A percentile compares a stretch with the other conserved stretches of the same genome.
phyloP scores from a whole-genome alignment of 1,140 invertebrate genomes.

The Leptinotarsa lineolata region DNA sequence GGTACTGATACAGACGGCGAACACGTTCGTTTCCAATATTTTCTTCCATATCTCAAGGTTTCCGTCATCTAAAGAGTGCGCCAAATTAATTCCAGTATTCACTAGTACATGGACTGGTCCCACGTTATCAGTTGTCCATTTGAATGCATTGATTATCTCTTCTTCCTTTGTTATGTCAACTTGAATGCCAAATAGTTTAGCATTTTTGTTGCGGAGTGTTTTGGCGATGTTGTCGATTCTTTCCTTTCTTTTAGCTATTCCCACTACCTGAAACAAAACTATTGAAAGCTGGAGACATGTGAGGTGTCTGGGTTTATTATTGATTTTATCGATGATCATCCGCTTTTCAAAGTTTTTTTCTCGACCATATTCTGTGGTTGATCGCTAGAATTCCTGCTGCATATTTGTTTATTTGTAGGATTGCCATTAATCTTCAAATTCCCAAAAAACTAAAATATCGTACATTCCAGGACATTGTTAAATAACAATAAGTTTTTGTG shows the following conservation, averaged over 20 bases:
- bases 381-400: too few relatives aligned
- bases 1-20: conserved; percentile 58
- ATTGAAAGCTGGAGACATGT: too few relatives aligned
- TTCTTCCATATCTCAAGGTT: conserved; percentile 20
- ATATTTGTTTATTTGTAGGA: too few relatives aligned
- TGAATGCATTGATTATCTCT: conserved; percentile 69
- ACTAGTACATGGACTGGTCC: conserved; percentile 72
- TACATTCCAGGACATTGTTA: too few relatives aligned
- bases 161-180: conserved; percentile 71
- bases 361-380: too few relatives aligned
- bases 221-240: conserved; percentile 58
- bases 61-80: conserved; percentile 8
- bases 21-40: conserved; percentile 19
- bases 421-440: too few relatives aligned
- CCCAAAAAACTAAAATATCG: too few relatives aligned
- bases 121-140: conserved; percentile 63
- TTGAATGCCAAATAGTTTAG: conserved; percentile 58
- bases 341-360: too few relatives aligned
- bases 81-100: conserved; percentile 61
- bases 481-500: too few relatives aligned
- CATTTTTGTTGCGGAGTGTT: conserved; percentile 41
- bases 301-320: too few relatives aligned
- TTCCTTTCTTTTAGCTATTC: conserved; percentile 67
- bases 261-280: conserved; percentile 66
- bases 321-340: too few relatives aligned